phyloP scores from a whole-genome alignment of 1,140 invertebrate species.

The Liolophura sinensis region DNA sequence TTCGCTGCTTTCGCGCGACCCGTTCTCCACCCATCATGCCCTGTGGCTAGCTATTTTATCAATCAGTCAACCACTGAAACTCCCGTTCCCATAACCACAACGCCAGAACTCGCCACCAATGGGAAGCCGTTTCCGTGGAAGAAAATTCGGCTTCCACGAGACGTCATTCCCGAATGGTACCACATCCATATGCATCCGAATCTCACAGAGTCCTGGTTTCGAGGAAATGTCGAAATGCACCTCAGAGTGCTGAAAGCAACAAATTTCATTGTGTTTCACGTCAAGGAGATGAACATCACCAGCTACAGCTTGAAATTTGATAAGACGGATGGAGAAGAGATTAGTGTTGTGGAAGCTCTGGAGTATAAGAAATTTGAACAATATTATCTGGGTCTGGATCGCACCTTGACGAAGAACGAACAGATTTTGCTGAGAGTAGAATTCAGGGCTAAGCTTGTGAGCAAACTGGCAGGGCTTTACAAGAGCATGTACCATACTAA shows the following conservation, averaged over 20 bases:
- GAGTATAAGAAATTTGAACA: constrained; percentile 84
- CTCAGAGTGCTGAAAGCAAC: constrained; percentile 76
- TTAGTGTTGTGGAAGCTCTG: constrained; percentile 67
- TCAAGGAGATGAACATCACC: constrained; percentile 85
- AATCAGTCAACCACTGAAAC: too few relatives aligned
- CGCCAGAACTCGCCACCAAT: too few relatives aligned
- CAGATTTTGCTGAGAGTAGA: constrained; percentile 84
- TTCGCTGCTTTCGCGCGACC: constrained; percentile 89
- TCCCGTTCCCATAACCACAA: too few relatives aligned
- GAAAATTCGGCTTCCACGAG: constrained; percentile 78
- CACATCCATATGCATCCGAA: constrained; percentile 92
- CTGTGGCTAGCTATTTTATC: too few relatives aligned
- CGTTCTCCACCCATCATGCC: constrained; percentile 11
- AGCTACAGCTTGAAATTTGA: constrained; percentile 62
- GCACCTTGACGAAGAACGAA: constrained; percentile 65
- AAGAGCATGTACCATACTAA: constrained; percentile 80
- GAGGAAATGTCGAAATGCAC: constrained; percentile 59
- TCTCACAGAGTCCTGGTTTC: constrained; percentile 73
- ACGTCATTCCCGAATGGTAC: constrained; percentile 81
- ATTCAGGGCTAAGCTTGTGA: constrained; percentile 78
- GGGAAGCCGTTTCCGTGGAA: constrained; percentile 87
- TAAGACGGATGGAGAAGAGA: constrained; percentile 54
- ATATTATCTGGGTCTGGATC: constrained; percentile 81
- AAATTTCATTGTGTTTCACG: constrained; percentile 88
- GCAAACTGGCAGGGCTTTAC: constrained; percentile 89